Evolutionary conservation across 1,140 invertebrate species (phyloP).

Genomic region (Acyrthosiphon pisum): DNA sequence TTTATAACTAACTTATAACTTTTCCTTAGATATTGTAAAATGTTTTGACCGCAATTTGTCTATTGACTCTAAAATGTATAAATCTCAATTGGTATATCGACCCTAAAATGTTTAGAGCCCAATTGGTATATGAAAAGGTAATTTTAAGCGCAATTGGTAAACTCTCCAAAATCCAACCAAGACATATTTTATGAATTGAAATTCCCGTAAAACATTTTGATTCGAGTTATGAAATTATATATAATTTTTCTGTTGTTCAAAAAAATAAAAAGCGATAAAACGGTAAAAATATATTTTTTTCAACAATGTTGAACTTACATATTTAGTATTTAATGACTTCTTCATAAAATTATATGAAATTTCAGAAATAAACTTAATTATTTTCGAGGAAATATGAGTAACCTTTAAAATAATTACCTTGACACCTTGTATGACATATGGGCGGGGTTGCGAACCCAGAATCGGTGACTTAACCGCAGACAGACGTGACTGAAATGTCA

Average conservation of each 20-base stretch:
- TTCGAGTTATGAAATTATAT: not conserved
- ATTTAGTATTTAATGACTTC: not conserved
- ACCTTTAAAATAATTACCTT: not conserved
- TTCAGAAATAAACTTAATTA: not conserved
- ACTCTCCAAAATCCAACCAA: not conserved
- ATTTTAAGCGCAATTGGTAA: too few species aligned
- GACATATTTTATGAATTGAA: not conserved
- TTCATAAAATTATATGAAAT: not conserved
- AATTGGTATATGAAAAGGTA: too few species aligned
- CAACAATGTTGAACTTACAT: not conserved
- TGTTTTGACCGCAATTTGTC: too few species aligned
- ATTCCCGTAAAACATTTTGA: not conserved
- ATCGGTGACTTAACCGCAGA: not conserved
- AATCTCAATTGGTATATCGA: too few species aligned
- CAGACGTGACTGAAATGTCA: not conserved
- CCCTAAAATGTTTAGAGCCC: too few species aligned
- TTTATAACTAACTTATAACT: too few species aligned
- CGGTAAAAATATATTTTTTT: not conserved
- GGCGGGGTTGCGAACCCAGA: not conserved
- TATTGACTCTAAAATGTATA: too few species aligned
- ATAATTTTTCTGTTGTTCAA: not conserved
- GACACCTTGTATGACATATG: not conserved
- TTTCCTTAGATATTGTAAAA: too few species aligned
- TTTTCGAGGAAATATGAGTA: not conserved
- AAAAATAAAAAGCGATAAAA: not conserved